phyloP scores from a whole-genome alignment of 2,888 invertebrate genomes.

The Calameuta idolon region DNA sequence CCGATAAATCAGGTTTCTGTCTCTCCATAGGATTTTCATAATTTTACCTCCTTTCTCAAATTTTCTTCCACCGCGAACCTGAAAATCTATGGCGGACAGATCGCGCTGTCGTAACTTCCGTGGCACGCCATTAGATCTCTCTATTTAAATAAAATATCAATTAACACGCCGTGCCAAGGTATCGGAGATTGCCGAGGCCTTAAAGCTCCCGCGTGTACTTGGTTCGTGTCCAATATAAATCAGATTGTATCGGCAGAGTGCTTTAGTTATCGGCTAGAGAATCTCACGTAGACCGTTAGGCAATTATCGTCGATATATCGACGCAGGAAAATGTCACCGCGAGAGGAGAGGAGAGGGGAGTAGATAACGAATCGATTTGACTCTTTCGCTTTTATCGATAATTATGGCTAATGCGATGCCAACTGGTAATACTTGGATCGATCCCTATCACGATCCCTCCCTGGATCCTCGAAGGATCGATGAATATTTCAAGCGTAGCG shows the following conservation, averaged over 20 bases:
- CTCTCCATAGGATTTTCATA: neutral
- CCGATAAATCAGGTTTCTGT: neutral
- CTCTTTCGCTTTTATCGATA: neutral
- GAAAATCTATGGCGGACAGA: neutral
- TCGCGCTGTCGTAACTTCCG: constrained; percentile 9
- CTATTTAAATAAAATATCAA: constrained; percentile 55
- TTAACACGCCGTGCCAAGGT: constrained; percentile 40
- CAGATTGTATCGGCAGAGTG: constrained; percentile 58
- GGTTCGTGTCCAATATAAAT: constrained; percentile 59
- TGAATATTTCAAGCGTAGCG: neutral
- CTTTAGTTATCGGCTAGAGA: constrained; percentile 48
- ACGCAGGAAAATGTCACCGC: constrained; percentile 57
- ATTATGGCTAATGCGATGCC: constrained; percentile 5
- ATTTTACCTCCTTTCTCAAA: neutral
- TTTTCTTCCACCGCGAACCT: neutral
- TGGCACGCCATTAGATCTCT: constrained; percentile 9
- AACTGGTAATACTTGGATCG: neutral
- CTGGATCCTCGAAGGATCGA: neutral
- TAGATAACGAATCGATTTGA: constrained; percentile 11
- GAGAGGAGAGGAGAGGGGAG: constrained; percentile 8
- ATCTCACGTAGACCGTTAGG: constrained; percentile 53
- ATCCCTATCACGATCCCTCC: too few relatives aligned
- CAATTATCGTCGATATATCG: constrained; percentile 61
- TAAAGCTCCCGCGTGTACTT: constrained; percentile 36
- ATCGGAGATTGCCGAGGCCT: constrained; percentile 33